Evolutionary conservation across 2,113 vertebrate species (phyloP).

Genomic region (Scortum barcoo): DNA sequence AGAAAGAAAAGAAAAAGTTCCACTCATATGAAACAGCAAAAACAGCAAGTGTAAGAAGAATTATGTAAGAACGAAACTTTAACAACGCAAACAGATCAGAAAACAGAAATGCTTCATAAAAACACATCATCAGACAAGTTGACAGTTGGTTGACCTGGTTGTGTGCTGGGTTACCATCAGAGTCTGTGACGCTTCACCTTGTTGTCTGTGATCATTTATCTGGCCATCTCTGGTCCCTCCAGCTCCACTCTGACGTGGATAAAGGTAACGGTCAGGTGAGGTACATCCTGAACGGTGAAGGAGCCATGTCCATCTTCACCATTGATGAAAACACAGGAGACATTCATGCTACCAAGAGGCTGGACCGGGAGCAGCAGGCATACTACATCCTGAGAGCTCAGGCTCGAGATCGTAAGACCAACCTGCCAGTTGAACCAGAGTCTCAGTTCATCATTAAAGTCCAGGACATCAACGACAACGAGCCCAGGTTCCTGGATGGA

Average conservation of each 20-base stretch:
- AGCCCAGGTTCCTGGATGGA: constrained; percentile 89
- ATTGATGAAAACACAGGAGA: constrained; percentile 95
- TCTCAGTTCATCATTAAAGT: constrained; percentile 92
- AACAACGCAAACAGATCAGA: too few species aligned
- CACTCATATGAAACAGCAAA: too few species aligned
- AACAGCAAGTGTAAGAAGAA: too few species aligned
- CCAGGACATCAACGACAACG: constrained; percentile 83
- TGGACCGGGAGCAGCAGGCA: constrained; percentile 93
- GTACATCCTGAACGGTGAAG: constrained; percentile 93
- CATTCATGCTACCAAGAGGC: constrained; percentile 92
- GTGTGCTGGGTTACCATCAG: background rate
- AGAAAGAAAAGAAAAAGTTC: too few species aligned
- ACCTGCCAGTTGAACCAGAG: constrained; percentile 90
- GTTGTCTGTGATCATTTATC: background rate
- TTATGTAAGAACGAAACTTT: too few species aligned
- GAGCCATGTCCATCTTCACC: constrained; percentile 93
- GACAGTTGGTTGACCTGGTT: too few species aligned
- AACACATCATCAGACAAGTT: too few species aligned
- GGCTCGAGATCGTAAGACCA: constrained; percentile 88
- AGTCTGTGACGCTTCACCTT: too few species aligned
- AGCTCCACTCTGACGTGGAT: constrained; percentile 96
- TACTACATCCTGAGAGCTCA: constrained; percentile 92
- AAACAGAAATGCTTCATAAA: too few species aligned
- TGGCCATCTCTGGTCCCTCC: constrained; percentile 23
- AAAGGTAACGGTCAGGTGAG: constrained; percentile 92